phyloP scores from a whole-genome alignment of 2,113 vertebrate genomes.

The Oryctolagus cuniculus region DNA sequence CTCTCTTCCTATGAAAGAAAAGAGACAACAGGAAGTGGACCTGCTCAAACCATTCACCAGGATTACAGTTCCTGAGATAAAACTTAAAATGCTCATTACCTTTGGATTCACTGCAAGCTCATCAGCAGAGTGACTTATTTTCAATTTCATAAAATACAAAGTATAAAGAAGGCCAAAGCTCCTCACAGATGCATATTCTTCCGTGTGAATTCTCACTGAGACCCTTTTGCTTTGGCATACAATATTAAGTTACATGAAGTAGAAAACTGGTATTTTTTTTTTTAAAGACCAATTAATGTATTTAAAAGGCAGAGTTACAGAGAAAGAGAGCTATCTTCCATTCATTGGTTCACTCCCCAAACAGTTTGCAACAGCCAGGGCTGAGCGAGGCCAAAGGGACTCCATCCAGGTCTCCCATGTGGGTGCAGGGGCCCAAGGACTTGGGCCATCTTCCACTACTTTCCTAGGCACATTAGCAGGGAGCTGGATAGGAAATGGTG shows the following conservation, averaged over 20 bases:
- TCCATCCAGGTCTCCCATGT: no score
- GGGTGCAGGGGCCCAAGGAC: no score
- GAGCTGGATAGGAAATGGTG: no score
- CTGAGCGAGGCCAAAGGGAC: no score
- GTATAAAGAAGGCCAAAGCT: slow-evolving; percentile 12
- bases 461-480: no score
- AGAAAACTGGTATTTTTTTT: background rate
- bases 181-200: background rate
- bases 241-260: slow-evolving; percentile 41
- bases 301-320: no score
- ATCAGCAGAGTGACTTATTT: background rate
- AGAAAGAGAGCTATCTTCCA: no score
- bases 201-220: background rate
- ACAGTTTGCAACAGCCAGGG: no score
- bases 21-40: slow-evolving; percentile 55
- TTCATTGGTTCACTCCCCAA: no score
- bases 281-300: no score
- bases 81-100: background rate
- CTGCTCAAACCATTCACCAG: background rate
- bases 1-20: slow-evolving; percentile 92
- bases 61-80: background rate
- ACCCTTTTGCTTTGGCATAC: background rate
- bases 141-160: slow-evolving; percentile 41
- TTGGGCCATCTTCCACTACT: no score
- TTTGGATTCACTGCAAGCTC: background rate